A percentile compares a stretch with the other conserved stretches of the same genome.
Conservation (phyloP, 2,797 vertebrate species). For the Ptychadena robeensis region DNA sequence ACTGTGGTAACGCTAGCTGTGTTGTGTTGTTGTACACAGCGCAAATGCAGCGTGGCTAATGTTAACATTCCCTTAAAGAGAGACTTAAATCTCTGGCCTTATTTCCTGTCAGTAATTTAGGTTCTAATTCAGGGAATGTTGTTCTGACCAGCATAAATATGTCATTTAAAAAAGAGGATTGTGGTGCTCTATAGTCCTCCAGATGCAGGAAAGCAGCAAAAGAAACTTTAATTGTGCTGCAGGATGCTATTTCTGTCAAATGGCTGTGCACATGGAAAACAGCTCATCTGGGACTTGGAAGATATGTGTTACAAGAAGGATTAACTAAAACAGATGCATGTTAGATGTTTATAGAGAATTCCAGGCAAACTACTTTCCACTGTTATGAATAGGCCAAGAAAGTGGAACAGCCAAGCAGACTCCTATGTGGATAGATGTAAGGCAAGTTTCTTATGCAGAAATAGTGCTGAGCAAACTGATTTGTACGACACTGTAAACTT, state of each 20-base stretch:
- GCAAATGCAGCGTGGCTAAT: no score
- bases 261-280: conserved; percentile 58
- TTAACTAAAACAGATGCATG: conserved; percentile 73
- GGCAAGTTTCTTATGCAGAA: no score
- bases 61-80: no score
- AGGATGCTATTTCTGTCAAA: conserved; percentile 51
- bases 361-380: conserved; percentile 73
- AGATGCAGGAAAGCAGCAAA: conserved; percentile 11
- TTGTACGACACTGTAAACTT: no score
- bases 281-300: conserved; percentile 32
- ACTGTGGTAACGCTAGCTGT: no score
- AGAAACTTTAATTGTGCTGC: not conserved
- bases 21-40: no score
- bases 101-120: conserved; percentile 4
- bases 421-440: conserved; percentile 36
- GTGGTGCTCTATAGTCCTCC: conserved; percentile 43
- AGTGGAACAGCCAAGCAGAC: conserved; percentile 69
- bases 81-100: not conserved
- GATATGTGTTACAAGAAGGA: conserved; percentile 70
- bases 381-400: conserved; percentile 66
- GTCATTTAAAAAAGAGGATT: conserved; percentile 29
- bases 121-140: not conserved
- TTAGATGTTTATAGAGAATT: conserved; percentile 74
- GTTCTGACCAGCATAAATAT: not conserved
- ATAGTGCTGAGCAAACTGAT: no score